These are phyloP conservation scores for Notothenia coriiceps DNA, from an alignment of 2,113 vertebrate species.

Conservation along the genomic window DNA sequence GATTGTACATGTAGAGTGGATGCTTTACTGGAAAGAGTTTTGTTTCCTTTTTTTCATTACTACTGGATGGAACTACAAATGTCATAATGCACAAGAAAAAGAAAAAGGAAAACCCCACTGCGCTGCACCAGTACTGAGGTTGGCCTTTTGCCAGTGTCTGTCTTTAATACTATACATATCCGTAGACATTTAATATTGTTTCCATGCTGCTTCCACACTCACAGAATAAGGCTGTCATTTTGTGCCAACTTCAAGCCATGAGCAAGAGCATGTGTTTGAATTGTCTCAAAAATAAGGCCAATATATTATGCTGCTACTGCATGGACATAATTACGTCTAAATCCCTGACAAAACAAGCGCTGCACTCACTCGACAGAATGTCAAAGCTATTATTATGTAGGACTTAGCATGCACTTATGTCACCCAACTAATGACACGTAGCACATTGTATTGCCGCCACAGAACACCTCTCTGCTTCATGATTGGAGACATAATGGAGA, in stretches of 20 bases:
- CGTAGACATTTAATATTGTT: not conserved
- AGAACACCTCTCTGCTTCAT: slow-evolving; percentile 14
- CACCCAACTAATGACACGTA: not conserved
- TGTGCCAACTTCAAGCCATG: not conserved
- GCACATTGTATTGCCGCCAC: slow-evolving; percentile 29
- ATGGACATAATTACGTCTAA: not conserved
- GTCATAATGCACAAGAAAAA: not conserved
- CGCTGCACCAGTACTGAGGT: not conserved
- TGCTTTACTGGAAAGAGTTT: not conserved
- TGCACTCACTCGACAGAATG: not conserved
- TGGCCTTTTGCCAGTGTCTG: not conserved
- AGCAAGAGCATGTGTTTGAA: not conserved
- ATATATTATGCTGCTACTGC: not conserved
- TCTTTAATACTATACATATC: not conserved
- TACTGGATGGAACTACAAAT: not conserved
- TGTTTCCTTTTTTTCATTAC: too few relatives aligned
- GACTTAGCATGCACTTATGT: slow-evolving; percentile 5
- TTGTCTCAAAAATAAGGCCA: not conserved
- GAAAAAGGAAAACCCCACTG: not conserved
- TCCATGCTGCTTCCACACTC: not conserved
- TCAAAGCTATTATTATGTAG: not conserved
- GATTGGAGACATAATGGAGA: slow-evolving; percentile 53
- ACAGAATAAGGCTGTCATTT: too few relatives aligned
- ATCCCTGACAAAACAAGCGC: not conserved
- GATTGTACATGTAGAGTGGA: not conserved